Percentiles rank a stretch among this genome's conserved stretches.
Conservation (phyloP, 2,797 vertebrate genomes). For the Coendou prehensilis region DNA sequence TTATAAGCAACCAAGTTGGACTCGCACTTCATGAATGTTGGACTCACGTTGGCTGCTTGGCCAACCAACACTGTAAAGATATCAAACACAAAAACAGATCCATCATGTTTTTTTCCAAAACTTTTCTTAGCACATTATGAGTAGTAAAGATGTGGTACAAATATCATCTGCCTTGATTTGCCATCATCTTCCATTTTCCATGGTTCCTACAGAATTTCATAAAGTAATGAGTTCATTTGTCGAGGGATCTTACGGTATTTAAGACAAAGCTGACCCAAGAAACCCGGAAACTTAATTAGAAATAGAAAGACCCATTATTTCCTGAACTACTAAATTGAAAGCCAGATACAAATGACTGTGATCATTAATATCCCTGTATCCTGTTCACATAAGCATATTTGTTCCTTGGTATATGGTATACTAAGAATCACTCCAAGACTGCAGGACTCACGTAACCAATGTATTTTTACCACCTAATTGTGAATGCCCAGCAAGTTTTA, state of each 20-base stretch:
- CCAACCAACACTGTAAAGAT: constrained; percentile 28
- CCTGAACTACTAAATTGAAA: constrained; percentile 27
- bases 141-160: neutral
- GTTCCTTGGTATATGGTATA: neutral
- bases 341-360: neutral
- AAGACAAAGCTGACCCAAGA: neutral
- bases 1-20: neutral
- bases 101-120: neutral
- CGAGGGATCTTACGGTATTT: neutral
- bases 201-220: constrained; percentile 25
- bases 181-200: neutral
- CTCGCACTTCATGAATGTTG: neutral
- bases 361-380: neutral
- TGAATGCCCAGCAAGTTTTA: neutral
- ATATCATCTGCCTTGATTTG: neutral
- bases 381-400: neutral
- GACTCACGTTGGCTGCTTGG: neutral
- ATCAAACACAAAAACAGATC: neutral
- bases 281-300: constrained; percentile 9
- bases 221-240: neutral
- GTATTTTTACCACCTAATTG: neutral
- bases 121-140: neutral
- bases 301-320: neutral
- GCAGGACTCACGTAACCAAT: neutral
- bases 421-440: neutral